Base-by-base conservation (phyloP, 2,113 vertebrate genomes). In the Mellivora capensis region DNA sequence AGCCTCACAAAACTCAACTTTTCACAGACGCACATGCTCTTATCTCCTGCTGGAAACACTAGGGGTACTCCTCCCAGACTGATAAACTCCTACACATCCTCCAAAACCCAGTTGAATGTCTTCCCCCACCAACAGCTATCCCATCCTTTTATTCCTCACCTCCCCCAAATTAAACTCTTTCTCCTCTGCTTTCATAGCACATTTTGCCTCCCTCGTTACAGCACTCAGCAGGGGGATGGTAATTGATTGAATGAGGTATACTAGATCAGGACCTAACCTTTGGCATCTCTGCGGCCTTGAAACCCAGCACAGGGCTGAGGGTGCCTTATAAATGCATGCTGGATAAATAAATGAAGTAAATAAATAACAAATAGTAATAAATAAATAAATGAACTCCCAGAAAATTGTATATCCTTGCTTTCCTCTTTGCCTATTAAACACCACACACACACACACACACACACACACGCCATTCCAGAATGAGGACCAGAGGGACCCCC, bases 51-150 rank as follows among this genome's bases (percentile, higher is more conserved):
- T 49, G 49, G 13, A 76, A 84, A 76, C 4, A 1, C 29, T 7
- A 14, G 14, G 17, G 71, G 14, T 13, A 3, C 18, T 49, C 37
- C 34, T 96, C 29, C 29, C 17, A 20, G 23, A 12, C 31, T 9
- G 21, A 9, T 71, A 27, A 93, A 62, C 34, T 91, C 91, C 83
- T 57, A 14, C 3, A 1, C 25, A 27, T 59, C 54, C 81, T 90
- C 27, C 29, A 83, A 94, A n/a, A 93, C 67, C 39, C 47, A 21
- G n/a, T 54, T 20, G 62, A 88, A 89, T 18, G 37, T 39, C 67
- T 67, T 5, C 17, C 6, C 54, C 47, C n/a, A n/a, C n/a, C 1
- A 31, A 62, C 13, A 80, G 34, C 15, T 47, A 54, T 93, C 42
- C 49, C 29, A 27, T 14, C 0, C 61, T 52, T 47, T 67, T 2